A percentile compares a stretch with the other conserved stretches of the same genome.
These are phyloP conservation scores for Chalcosyrphus nemorum DNA, from an alignment of 2,888 invertebrate genomes.

Conservation along the genomic window DNA sequence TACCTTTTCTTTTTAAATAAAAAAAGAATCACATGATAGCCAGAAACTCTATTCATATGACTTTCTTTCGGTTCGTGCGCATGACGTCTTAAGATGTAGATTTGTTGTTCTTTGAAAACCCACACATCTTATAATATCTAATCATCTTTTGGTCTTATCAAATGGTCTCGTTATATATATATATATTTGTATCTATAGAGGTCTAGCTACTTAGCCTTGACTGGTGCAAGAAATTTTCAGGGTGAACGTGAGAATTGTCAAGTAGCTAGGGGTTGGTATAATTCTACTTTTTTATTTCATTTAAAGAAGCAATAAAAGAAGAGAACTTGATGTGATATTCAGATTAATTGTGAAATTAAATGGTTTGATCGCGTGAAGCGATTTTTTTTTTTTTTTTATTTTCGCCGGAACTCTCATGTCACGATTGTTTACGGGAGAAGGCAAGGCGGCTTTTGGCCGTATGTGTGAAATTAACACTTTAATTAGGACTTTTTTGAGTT, in stretches of 20 bases:
- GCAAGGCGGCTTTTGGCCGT: neutral
- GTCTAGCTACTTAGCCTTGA: neutral
- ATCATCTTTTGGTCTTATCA: constrained; percentile 13
- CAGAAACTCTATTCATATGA: neutral
- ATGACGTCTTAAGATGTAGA: neutral
- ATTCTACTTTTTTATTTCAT: neutral
- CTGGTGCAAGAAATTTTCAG: constrained; percentile 15
- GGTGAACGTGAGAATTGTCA: constrained; percentile 60
- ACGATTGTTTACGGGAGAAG: constrained; percentile 21
- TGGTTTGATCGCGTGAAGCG: constrained; percentile 15
- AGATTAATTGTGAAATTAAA: constrained; percentile 38
- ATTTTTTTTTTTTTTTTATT: too few relatives aligned
- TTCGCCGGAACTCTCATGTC: neutral
- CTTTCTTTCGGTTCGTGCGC: neutral
- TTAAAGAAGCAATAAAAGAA: neutral
- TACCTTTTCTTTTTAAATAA: neutral
- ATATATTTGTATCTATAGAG: neutral
- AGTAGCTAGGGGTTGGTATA: constrained; percentile 26
- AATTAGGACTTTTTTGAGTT: neutral
- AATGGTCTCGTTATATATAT: constrained; percentile 8
- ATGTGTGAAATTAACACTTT: constrained; percentile 6
- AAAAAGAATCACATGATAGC: constrained; percentile 13
- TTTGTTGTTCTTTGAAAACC: neutral
- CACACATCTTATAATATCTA: neutral
- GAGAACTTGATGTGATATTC: neutral